Conservation (phyloP, 2,888 invertebrate genomes). For the Ochropleura leucogaster region DNA sequence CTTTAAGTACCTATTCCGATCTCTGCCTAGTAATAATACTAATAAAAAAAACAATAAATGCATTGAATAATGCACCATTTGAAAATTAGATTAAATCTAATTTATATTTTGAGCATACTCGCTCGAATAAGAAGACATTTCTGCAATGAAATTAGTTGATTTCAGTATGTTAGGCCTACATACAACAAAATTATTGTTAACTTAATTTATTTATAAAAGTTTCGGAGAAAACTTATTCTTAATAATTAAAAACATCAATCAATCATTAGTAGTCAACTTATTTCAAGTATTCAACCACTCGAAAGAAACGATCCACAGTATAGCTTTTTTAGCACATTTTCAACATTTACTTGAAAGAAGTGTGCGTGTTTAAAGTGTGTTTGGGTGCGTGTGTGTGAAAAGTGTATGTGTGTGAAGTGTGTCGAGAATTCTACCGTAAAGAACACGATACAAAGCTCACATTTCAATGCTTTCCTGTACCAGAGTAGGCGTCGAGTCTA, state of each 20-base stretch:
- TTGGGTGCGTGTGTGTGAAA: no score
- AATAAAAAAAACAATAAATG: constrained; percentile 42
- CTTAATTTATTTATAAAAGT: neutral
- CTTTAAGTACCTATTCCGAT: neutral
- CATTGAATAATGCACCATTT: constrained; percentile 52
- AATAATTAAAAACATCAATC: neutral
- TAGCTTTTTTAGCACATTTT: neutral
- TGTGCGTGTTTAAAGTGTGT: no score
- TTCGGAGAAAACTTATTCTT: no score
- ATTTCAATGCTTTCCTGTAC: neutral
- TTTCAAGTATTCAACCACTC: constrained; percentile 2
- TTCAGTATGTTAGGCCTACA: neutral
- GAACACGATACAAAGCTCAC: neutral
- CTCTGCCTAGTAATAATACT: neutral
- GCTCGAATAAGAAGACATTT: constrained; percentile 3
- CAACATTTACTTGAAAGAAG: neutral
- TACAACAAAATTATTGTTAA: constrained; percentile 14
- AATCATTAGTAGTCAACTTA: neutral
- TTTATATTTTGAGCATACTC: constrained; percentile 22
- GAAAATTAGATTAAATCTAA: constrained; percentile 59
- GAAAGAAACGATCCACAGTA: neutral
- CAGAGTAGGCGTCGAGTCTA: neutral
- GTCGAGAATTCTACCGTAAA: neutral
- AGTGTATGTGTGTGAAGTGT: no score
- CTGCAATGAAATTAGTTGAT: neutral